Evolutionary conservation across 2,888 invertebrate genomes (phyloP).

Genomic region (Luperina testacea): DNA sequence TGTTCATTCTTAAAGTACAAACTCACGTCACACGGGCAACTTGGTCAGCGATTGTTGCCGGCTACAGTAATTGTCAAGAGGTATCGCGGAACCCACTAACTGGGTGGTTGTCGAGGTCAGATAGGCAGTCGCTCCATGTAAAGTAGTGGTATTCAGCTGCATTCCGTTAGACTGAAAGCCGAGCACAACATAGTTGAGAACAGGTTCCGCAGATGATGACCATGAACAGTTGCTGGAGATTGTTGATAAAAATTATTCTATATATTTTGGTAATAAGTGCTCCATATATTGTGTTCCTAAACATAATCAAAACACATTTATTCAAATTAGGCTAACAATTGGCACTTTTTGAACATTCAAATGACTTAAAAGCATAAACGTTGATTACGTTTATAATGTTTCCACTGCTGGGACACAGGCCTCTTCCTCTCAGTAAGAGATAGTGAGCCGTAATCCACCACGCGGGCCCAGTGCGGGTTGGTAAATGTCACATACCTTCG

Average conservation of each 20-base stretch:
- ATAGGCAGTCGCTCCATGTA: background rate
- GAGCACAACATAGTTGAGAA: background rate
- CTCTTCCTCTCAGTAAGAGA: background rate
- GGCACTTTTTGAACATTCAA: background rate
- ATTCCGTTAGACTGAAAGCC: background rate
- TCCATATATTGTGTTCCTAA: background rate
- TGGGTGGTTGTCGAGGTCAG: background rate
- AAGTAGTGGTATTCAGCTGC: background rate
- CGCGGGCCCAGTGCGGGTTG: background rate
- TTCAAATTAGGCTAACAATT: background rate
- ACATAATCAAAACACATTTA: background rate
- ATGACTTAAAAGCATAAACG: background rate
- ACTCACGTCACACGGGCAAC: constrained; percentile 12
- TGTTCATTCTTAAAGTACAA: constrained; percentile 14
- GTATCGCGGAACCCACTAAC: background rate
- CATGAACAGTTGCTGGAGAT: background rate
- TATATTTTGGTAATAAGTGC: background rate
- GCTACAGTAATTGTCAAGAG: constrained; percentile 1
- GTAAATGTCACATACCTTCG: background rate
- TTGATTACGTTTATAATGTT: too few species aligned
- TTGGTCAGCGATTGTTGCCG: constrained; percentile 3
- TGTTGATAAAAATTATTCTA: background rate
- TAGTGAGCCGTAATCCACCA: background rate
- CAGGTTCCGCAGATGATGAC: background rate
- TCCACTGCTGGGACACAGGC: background rate